Conservation (phyloP, 2,888 invertebrate species). For the Ormia ochracea region DNA sequence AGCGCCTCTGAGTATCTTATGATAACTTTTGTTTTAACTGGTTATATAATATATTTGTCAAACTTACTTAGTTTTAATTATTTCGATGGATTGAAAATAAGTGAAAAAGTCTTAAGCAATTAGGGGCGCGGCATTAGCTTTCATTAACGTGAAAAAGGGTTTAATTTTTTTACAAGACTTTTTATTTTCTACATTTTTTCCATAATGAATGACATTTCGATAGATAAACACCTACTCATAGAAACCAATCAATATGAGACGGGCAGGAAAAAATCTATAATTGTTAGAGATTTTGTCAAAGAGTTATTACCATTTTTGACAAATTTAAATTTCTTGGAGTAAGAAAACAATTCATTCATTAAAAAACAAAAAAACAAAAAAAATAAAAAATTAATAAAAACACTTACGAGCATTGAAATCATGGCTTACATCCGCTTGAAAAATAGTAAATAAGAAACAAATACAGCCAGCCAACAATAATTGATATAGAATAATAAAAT, state of each 20-base stretch:
- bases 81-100: too few species aligned
- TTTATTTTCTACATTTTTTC: too few species aligned
- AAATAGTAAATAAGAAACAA: background rate
- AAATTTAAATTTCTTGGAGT: slow-evolving; percentile 26
- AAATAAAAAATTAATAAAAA: slow-evolving; percentile 14
- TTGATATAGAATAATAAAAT: slow-evolving; percentile 23
- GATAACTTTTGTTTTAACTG: too few species aligned
- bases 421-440: slow-evolving; percentile 54
- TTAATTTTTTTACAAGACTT: too few species aligned
- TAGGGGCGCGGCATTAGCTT: too few species aligned
- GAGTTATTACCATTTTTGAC: slow-evolving; percentile 45
- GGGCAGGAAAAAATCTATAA: background rate
- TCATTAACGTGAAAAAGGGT: too few species aligned
- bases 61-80: too few species aligned
- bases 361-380: background rate
- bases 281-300: slow-evolving; percentile 20
- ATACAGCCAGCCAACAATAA: slow-evolving; percentile 5
- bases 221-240: slow-evolving; percentile 13
- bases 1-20: too few species aligned
- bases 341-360: slow-evolving; percentile 38
- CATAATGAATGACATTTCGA: too few species aligned
- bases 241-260: background rate
- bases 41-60: too few species aligned
- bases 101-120: too few species aligned
- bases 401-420: slow-evolving; percentile 7